These are phyloP conservation scores for Trachymyrmex septentrionalis DNA, from an alignment of 1,140 invertebrate species.

Conservation along the genomic window DNA sequence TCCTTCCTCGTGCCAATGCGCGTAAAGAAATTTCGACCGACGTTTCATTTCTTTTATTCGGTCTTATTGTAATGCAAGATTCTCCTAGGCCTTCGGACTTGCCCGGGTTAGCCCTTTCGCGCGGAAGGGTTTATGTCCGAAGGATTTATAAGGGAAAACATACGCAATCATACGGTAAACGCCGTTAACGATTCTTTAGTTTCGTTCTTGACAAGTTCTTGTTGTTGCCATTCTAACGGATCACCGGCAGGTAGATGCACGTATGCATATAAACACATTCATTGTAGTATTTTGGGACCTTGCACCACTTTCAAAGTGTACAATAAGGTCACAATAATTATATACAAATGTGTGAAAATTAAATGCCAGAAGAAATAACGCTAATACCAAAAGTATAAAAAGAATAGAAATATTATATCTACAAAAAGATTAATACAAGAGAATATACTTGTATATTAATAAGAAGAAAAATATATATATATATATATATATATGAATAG, in stretches of 20 bases:
- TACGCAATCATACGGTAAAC: slow-evolving; percentile 51
- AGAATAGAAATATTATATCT: not conserved
- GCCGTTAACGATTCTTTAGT: slow-evolving; percentile 58
- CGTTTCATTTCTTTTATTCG: slow-evolving; percentile 54
- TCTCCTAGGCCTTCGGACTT: slow-evolving; percentile 19
- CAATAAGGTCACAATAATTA: not conserved
- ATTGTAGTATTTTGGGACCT: not conserved
- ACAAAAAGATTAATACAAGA: not conserved
- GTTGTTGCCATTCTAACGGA: slow-evolving; percentile 24
- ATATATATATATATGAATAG: not conserved
- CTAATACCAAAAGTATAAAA: not conserved
- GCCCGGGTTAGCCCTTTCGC: slow-evolving; percentile 47
- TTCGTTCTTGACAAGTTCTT: slow-evolving; percentile 31
- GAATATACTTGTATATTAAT: not conserved
- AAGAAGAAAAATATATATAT: no score
- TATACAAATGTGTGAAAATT: not conserved
- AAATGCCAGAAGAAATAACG: not conserved
- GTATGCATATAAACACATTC: not conserved
- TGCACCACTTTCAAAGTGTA: not conserved
- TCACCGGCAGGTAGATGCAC: slow-evolving; percentile 17
- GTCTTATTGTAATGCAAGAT: slow-evolving; percentile 55
- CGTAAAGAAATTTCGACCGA: slow-evolving; percentile 46
- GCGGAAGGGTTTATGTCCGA: slow-evolving; percentile 35
- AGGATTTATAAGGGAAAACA: slow-evolving; percentile 64
- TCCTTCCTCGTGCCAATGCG: slow-evolving; percentile 16